Evolutionary conservation across 2,888 invertebrate genomes (phyloP), one percentile per base, ranked within the genome.

Genomic region (Pachymerium ferrugineum): DNA sequence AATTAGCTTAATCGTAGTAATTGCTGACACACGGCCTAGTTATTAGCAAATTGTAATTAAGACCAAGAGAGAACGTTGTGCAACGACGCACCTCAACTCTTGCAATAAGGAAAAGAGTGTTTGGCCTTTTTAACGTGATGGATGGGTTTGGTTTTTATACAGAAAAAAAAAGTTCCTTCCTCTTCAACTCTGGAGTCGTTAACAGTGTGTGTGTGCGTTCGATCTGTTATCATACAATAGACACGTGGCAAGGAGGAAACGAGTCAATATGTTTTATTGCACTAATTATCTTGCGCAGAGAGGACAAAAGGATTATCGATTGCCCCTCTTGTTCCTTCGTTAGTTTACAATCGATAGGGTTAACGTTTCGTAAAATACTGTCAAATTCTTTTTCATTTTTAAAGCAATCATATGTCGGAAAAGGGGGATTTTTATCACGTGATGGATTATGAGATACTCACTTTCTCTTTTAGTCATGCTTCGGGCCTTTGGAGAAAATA

Each of bases 281-380:
- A 19, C 47, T 47, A 47, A 47, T 47, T 47, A 47, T 47, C 47
- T 47, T 47, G 47, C n/a, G n/a, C 47, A 47, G 47, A 16, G 38
- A 47, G 47, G 47, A 47, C 47, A 47, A 47, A 47, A 47, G 47
- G 47, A 47, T 47, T 47, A 47, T 47, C 47, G 47, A 47, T 47
- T 47, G 38, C 12, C n/a, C 38, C 16, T 16, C 16, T 10, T 16
- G 16, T 47, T 47, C 47, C 47, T 47, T 47, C 47, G 47, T 47
- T 47, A 47, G 47, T 22, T 47, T 47, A 47, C 19, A 47, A 47
- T 47, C 47, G 47, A 47, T 47, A 16, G 47, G 47, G 47, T 47
- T 47, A 47, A 47, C 47, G 47, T 47, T 47, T 47, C 19, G 47
- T 47, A 22, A 47, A 47, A 47, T 47, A 47, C 16, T 16, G 47